phyloP scores from a whole-genome alignment of 2,113 vertebrate species.

The Lasiurus cinereus region DNA sequence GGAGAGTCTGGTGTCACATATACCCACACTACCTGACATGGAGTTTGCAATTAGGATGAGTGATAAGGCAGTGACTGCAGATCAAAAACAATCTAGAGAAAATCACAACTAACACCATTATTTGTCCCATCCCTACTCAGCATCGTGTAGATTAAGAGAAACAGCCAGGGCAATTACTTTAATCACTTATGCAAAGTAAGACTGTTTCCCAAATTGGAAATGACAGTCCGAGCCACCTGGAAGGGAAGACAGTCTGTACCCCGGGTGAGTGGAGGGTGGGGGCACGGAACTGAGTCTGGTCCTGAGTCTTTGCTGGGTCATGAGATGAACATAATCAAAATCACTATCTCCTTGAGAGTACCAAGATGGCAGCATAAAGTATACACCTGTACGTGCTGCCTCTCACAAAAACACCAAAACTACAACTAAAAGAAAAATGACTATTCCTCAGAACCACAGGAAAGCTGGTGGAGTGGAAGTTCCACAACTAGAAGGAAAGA shows the following conservation, averaged over 20 bases:
- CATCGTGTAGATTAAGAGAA: background rate
- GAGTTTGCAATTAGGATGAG: background rate
- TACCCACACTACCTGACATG: rapidly evolving
- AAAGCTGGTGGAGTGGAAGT: too few species aligned
- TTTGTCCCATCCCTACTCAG: background rate
- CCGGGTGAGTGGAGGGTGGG: background rate
- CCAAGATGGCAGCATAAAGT: too few species aligned
- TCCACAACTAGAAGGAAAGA: too few species aligned
- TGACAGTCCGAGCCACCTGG: background rate
- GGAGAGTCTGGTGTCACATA: background rate
- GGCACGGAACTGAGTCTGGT: background rate
- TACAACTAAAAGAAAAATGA: too few species aligned
- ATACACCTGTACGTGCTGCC: too few species aligned
- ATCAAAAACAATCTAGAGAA: background rate
- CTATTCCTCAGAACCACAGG: too few species aligned
- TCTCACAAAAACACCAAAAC: too few species aligned
- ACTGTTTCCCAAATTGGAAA: constrained; percentile 12
- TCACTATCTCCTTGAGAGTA: background rate
- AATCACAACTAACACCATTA: background rate
- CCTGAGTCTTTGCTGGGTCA: background rate
- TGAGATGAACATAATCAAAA: background rate
- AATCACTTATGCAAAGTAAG: constrained; percentile 42
- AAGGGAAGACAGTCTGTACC: background rate
- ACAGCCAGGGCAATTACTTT: constrained; percentile 4
- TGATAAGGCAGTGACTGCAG: background rate